Percentiles rank a stretch among this genome's conserved stretches.
Evolutionary conservation across 2,888 invertebrate species (phyloP).

Genomic region (Tenthredo distinguenda): DNA sequence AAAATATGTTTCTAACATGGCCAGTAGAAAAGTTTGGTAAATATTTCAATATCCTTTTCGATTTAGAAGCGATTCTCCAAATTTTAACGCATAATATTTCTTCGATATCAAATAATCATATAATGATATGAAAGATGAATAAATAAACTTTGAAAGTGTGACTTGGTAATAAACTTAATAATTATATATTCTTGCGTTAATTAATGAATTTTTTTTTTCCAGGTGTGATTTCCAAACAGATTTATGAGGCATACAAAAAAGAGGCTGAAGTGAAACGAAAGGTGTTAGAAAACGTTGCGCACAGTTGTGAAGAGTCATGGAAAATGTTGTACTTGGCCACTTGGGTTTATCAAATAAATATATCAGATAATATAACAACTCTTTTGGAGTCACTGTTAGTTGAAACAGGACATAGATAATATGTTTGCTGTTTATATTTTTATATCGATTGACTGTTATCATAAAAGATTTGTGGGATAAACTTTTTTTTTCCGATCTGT

Average conservation of each 20-base stretch:
- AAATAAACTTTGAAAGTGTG: conserved; percentile 22
- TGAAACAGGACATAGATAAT: conserved; percentile 71
- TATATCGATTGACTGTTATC: not conserved
- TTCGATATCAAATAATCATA: not conserved
- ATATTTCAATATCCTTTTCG: conserved; percentile 26
- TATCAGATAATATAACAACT: conserved; percentile 65
- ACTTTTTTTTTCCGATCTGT: not conserved
- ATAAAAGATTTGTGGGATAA: not conserved
- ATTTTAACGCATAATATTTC: not conserved
- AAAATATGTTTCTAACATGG: conserved; percentile 72
- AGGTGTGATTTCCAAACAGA: conserved; percentile 61
- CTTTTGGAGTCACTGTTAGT: conserved; percentile 69
- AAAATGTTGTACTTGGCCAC: conserved; percentile 76
- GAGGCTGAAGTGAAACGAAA: conserved; percentile 74
- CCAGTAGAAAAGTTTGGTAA: conserved; percentile 70
- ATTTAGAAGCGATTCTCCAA: not conserved
- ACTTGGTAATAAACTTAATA: conserved; percentile 1
- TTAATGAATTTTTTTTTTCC: conserved; percentile 32
- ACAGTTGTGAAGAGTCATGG: conserved; percentile 70
- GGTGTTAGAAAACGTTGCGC: conserved; percentile 76
- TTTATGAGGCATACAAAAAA: conserved; percentile 70
- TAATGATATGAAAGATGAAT: not conserved
- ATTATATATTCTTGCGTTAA: conserved; percentile 21
- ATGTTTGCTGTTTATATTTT: not conserved
- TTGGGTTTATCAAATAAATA: conserved; percentile 77